Base-by-base conservation (phyloP, 2,888 invertebrate genomes). In the Polia nebulosa region DNA sequence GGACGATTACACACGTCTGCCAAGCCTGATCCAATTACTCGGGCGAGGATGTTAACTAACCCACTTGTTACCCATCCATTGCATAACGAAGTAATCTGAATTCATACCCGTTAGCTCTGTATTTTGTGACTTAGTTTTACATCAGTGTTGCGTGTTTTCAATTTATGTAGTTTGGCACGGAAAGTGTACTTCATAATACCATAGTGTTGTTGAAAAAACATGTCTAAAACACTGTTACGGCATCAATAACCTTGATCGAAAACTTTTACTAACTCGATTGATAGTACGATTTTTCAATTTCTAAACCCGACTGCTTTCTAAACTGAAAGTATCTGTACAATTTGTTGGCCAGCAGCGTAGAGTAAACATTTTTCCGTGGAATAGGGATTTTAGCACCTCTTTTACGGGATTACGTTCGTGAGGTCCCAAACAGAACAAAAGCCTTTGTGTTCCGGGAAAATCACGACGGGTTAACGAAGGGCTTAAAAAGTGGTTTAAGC, bases 31-130 rank as follows among this genome's bases (percentile, higher is more conserved):
- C 72, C 72, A 81, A 81, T 81, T 81, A 81, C 57, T 47, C 63
- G 58, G 22, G 53, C 57, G 65, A 56, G 72, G 63, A 75, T 75
- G 80, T 63, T 81, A 81, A 75, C 80, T 77, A 75, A 75, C 72
- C 60, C 70, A 77, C 70, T 81, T 76, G 72, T 68, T 69, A 77
- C 58, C 74, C 63, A 59, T 61, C 57, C 62, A 70, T 79, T 72
- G 69, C 59, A 76, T 72, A 80, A 74, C 69, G 53, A 67, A 70
- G 39, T 67, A 67, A 72, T 58, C 45, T 44, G 53, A 72, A 76
- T 34, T 41, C 36, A 29, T 62, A 64, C 36, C n/a, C 52, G 60
- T 73, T 36, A 69, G 49, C 57, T 76, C 17, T 15, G 49, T 69
- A 36, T 52, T 51, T 58, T 59, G 44, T 73, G 68, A 68, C 36